Evolutionary conservation across 2,113 vertebrate species (phyloP), one percentile per base, ranked within the genome.

Genomic region (Corvus hawaiiensis): DNA sequence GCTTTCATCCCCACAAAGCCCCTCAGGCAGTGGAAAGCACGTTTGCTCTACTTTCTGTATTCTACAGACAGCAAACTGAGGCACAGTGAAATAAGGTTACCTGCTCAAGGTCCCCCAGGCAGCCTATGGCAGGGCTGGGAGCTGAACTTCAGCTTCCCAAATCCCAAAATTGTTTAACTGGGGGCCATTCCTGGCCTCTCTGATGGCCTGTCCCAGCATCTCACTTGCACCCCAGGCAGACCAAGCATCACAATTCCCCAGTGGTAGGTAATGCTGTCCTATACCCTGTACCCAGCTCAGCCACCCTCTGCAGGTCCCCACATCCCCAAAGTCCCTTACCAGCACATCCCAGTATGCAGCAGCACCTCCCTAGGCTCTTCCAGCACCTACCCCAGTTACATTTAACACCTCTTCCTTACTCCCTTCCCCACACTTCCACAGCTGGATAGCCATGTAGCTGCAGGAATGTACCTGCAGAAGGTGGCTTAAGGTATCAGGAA

Each of bases 191-290:
- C 52, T 64, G 33, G 44, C 48, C 51, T 61, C 54, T 37, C 78
- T 69, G 44, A 17, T 9, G 1, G 27, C 28, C 56, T 72, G 26
- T n/a, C 46, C 43, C 48, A 46, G n/a, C 15, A 46, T 41, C 39
- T 14, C 74, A 26, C 26, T 48, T 43, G 18, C 1, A 3, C 2
- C 39, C 35, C 3, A 1, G 62, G 44, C 67, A 68, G 44, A 13
- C 9, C 11, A 16, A 26, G 32, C 0, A 0, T 2, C 4, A 0
- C 61, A 33, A 54, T 18, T 1, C 15, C 16, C 17, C 35, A 5
- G 37, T 6, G 24, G 18, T 6, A 27, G 37, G 13, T 18, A 19
- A 46, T 0, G 1, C 19, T 48, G 51, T 21, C 51, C 69, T 52
- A 8, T 7, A 17, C 2, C 13, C 20, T n/a, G 37, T 7, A 9